These are phyloP conservation scores for Lamprologus sp. DNA, from an alignment of 2,113 vertebrate species.

Conservation along the genomic window DNA sequence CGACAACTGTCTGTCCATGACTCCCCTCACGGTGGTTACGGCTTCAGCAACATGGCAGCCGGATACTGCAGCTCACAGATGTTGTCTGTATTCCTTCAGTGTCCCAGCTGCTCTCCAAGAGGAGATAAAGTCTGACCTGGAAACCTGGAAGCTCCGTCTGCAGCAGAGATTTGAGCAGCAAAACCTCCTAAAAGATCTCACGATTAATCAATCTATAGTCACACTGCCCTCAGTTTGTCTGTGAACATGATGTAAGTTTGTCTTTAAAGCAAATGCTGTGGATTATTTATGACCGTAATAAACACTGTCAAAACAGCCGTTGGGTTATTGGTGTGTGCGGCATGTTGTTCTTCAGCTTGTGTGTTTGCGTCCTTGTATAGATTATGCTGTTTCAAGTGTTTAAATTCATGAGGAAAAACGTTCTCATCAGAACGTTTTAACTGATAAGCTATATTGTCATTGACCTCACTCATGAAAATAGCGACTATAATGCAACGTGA, in stretches of 20 bases:
- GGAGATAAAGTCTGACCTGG: slow-evolving; percentile 50
- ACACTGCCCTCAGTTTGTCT: slow-evolving; percentile 78
- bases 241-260: slow-evolving; percentile 35
- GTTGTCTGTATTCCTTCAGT: slow-evolving; percentile 86
- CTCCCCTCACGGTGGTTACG: slow-evolving; percentile 75
- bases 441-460: not conserved
- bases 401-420: not conserved
- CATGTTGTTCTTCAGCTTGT: not conserved
- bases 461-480: not conserved
- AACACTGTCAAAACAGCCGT: not conserved
- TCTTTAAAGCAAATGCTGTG: not conserved
- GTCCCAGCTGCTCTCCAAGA: slow-evolving; percentile 74
- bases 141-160: slow-evolving; percentile 72
- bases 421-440: not conserved
- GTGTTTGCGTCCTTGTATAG: not conserved
- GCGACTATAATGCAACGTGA: not conserved
- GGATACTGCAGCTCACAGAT: slow-evolving; percentile 28
- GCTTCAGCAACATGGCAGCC: slow-evolving; percentile 65
- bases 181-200: slow-evolving; percentile 73
- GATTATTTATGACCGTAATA: not conserved
- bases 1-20: slow-evolving; percentile 83
- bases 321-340: not conserved
- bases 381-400: not conserved
- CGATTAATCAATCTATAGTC: slow-evolving; percentile 71
- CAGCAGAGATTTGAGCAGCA: slow-evolving; percentile 70